phyloP scores from a whole-genome alignment of 2,888 invertebrate species.

The Buathra laborator region DNA sequence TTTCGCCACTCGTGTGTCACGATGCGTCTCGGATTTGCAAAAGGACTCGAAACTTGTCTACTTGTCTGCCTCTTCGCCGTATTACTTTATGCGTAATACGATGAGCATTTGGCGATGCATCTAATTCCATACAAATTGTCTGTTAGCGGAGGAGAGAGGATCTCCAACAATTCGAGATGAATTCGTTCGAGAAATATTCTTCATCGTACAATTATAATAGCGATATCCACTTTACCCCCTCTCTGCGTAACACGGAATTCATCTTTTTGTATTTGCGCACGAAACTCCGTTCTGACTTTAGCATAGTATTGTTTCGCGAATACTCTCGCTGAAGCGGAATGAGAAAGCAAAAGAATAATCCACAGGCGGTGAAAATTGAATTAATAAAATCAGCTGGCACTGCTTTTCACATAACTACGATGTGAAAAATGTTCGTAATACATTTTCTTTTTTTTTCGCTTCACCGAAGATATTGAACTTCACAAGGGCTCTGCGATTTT shows the following conservation, averaged over 20 bases:
- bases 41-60: slow-evolving; percentile 40
- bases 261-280: not conserved
- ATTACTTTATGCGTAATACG: slow-evolving; percentile 4
- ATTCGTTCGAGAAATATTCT: slow-evolving; percentile 18
- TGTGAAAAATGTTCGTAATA: too few species aligned
- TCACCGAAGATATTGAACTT: too few species aligned
- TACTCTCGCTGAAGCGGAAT: not conserved
- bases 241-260: not conserved
- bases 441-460: too few species aligned
- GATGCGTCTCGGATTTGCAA: slow-evolving; percentile 39
- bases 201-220: slow-evolving; percentile 24
- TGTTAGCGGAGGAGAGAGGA: not conserved
- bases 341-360: not conserved
- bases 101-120: slow-evolving; percentile 3
- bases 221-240: not conserved
- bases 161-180: slow-evolving; percentile 5
- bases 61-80: not conserved
- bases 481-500: too few species aligned
- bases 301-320: not conserved
- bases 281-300: not conserved
- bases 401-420: too few species aligned
- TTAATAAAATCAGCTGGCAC: too few species aligned
- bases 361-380: too few species aligned
- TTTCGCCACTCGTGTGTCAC: slow-evolving; percentile 7
- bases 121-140: slow-evolving; percentile 12